A percentile compares a stretch with the other conserved stretches of the same genome.
Evolutionary conservation across 92 coral and sea anemone species (phyloP).

Genomic region (Zoanthus sociatus): DNA sequence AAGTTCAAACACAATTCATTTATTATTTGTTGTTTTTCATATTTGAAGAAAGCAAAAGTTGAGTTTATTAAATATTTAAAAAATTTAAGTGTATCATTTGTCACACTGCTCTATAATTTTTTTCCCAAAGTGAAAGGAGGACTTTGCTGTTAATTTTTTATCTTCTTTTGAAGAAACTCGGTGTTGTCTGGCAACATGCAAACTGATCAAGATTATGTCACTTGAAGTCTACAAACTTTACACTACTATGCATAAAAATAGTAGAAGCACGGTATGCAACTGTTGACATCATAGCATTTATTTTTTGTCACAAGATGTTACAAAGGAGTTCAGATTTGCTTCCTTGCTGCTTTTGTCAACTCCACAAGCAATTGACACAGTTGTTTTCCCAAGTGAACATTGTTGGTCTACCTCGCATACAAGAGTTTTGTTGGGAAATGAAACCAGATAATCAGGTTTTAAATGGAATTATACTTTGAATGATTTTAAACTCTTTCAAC

Average conservation of each 20-base stretch:
- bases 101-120: too few relatives aligned
- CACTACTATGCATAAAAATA: conserved; percentile 41
- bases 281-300: conserved; percentile 39
- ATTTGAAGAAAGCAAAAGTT: too few relatives aligned
- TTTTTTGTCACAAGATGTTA: conserved; percentile 45
- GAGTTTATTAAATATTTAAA: too few relatives aligned
- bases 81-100: too few relatives aligned
- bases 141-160: too few relatives aligned
- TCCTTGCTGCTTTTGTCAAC: not conserved
- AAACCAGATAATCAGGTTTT: not conserved
- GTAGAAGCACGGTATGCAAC: conserved; percentile 49
- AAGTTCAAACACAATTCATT: too few relatives aligned
- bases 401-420: not conserved
- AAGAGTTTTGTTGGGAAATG: conserved; percentile 9
- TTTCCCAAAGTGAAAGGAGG: too few relatives aligned
- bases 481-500: not conserved
- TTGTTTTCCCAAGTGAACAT: conserved; percentile 15
- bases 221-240: too few relatives aligned
- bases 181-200: too few relatives aligned
- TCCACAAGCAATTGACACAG: conserved; percentile 41
- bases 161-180: too few relatives aligned
- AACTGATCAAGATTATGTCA: too few relatives aligned
- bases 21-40: too few relatives aligned
- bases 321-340: conserved; percentile 14
- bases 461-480: not conserved